Conservation (phyloP, 2,888 invertebrate genomes). For the Clusia tigrina region DNA sequence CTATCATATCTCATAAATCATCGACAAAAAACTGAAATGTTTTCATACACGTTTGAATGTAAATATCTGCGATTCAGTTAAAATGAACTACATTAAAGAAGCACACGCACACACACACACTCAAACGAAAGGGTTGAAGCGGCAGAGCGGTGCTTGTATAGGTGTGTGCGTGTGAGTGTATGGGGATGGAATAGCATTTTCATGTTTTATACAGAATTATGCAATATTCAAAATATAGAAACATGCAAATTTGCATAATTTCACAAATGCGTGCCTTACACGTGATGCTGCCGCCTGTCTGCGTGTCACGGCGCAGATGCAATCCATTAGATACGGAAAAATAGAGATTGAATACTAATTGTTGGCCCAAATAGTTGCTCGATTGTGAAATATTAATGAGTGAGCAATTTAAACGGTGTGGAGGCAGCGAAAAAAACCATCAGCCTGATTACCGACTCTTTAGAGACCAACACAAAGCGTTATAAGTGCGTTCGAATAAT, state of each 20-base stretch:
- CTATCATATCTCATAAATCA: constrained; percentile 10
- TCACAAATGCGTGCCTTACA: too few relatives aligned
- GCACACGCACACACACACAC: constrained; percentile 8
- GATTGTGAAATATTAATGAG: constrained; percentile 47
- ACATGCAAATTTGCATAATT: too few relatives aligned
- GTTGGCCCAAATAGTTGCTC: constrained; percentile 45
- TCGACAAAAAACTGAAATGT: neutral
- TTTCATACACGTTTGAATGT: too few relatives aligned
- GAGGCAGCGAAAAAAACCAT: too few relatives aligned
- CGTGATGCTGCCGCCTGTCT: neutral
- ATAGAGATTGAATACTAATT: too few relatives aligned
- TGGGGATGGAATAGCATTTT: neutral
- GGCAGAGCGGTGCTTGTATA: neutral
- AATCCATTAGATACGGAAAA: neutral
- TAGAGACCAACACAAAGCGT: too few relatives aligned
- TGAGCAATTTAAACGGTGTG: too few relatives aligned
- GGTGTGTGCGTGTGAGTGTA: constrained; percentile 10
- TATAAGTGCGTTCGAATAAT: too few relatives aligned
- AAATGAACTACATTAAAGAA: constrained; percentile 1
- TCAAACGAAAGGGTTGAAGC: neutral
- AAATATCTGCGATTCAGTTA: constrained; percentile 4
- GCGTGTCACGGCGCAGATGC: neutral
- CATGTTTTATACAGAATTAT: too few relatives aligned
- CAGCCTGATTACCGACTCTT: too few relatives aligned
- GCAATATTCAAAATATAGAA: too few relatives aligned